Evolutionary conservation across 2,888 invertebrate species (phyloP).

Genomic region (Latheticus oryzae): DNA sequence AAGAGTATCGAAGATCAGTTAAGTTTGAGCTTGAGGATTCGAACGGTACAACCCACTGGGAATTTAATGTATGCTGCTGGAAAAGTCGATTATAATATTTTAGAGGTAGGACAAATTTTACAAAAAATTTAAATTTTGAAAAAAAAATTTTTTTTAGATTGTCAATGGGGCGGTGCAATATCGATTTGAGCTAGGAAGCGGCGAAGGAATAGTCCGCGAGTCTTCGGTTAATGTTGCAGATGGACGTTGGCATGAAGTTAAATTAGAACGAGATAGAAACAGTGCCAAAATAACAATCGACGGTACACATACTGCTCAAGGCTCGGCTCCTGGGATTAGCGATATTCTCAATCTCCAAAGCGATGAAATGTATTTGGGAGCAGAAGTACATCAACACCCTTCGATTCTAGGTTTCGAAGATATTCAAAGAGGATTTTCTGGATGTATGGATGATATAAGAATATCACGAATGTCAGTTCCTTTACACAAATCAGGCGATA

Average conservation of each 20-base stretch:
- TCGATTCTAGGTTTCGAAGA: constrained; percentile 78
- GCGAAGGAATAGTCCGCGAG: constrained; percentile 85
- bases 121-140: not conserved
- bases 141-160: constrained; percentile 65
- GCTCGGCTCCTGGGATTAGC: constrained; percentile 83
- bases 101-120: constrained; percentile 75
- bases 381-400: constrained; percentile 82
- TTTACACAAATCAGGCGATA: constrained; percentile 75
- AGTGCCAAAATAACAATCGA: constrained; percentile 84
- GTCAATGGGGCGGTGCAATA: constrained; percentile 89
- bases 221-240: constrained; percentile 83
- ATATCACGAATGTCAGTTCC: constrained; percentile 83
- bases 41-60: constrained; percentile 86
- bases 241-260: constrained; percentile 85
- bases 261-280: constrained; percentile 84
- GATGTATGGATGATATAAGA: constrained; percentile 90
- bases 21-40: constrained; percentile 80
- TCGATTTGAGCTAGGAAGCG: constrained; percentile 92
- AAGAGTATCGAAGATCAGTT: constrained; percentile 85
- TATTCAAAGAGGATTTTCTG: constrained; percentile 85
- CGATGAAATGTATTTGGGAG: constrained; percentile 86
- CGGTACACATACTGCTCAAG: constrained; percentile 77
- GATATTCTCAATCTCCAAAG: constrained; percentile 87
- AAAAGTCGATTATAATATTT: constrained; percentile 87
- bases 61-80: constrained; percentile 88